Evolutionary conservation across 2,797 vertebrate species (phyloP), one percentile per base, ranked within the genome.

Genomic region (Neosilurus hyrtlii): DNA sequence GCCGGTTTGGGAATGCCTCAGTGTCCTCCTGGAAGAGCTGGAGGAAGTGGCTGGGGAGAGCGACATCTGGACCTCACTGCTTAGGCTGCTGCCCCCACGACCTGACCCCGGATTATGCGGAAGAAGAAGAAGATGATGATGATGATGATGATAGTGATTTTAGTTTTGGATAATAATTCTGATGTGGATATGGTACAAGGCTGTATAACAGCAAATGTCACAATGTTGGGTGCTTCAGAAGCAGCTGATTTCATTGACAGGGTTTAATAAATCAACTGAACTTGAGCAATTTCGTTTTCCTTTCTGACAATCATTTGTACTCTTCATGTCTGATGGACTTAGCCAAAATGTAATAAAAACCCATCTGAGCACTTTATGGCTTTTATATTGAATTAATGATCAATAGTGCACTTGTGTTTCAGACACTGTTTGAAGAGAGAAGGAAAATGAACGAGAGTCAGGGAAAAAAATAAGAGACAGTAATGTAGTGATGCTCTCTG

Each of bases 391-490:
- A 72, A 81, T 79, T 61, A 84, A 57, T 52, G 78, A 84, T 86
- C 83, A 67, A 86, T 84, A 81, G 24, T 49, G 52, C 72, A 80
- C 80, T 84, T 57, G 67, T 74, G 63, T 84, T 81, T 81, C 62
- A 79, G 74, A 84, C 80, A 79, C 18, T 15, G 49, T 68, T 66
- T 52, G 20, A 83, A 52, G 49, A 85, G 87, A 74, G 84, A 68
- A 86, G 84, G 51, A 79, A 77, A 67, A 43, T 52, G 16, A 78
- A 70, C 6, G 18, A 12, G 43, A 3, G 24, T 52, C 4, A 68
- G 67, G 62, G n/a, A 68, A 26, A 61, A 4, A n/a, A 82, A n/a
- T 54, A 11, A 35, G 65, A 61, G 78, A n/a, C 16, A 62, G 52
- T 65, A 63, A 68, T 61, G 73, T 63, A 68, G 8, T 51, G 16